Evolutionary conservation across 2,888 invertebrate genomes (phyloP).

Genomic region (Agrochola macilenta): DNA sequence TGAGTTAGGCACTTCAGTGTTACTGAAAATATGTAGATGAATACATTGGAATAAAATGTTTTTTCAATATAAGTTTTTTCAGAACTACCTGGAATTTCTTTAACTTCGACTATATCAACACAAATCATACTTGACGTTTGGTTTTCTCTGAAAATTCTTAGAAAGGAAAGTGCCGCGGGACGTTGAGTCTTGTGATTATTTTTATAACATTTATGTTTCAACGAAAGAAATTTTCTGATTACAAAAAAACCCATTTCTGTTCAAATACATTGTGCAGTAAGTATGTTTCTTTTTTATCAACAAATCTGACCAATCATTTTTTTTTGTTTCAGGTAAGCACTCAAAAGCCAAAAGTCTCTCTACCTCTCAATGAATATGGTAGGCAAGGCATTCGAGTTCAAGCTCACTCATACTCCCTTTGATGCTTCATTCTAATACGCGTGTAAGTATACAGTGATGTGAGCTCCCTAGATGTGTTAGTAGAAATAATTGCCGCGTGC

Average conservation of each 20-base stretch:
- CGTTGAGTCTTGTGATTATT: background rate
- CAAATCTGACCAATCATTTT: conserved; percentile 27
- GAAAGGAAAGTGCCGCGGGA: background rate
- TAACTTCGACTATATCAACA: background rate
- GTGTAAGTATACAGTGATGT: conserved; percentile 57
- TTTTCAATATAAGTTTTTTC: background rate
- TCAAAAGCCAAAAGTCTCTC: conserved; percentile 19
- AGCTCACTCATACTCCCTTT: conserved; percentile 58
- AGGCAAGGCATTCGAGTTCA: conserved; percentile 45
- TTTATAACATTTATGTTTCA: conserved; percentile 7
- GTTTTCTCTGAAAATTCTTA: background rate
- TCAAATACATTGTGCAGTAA: background rate
- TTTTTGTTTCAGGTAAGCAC: conserved; percentile 57
- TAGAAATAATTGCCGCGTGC: conserved; percentile 37
- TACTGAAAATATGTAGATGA: background rate
- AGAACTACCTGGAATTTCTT: background rate
- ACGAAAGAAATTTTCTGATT: background rate
- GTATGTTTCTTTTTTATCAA: too few species aligned
- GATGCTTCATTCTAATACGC: conserved; percentile 58
- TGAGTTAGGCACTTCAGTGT: background rate
- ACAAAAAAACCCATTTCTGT: too few species aligned
- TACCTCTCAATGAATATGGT: conserved; percentile 40
- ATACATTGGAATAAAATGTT: background rate
- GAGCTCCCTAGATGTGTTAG: conserved; percentile 52
- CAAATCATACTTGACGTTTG: conserved; percentile 10